Evolutionary conservation across 2,113 vertebrate genomes (phyloP).

Genomic region (Thunnus thynnus): DNA sequence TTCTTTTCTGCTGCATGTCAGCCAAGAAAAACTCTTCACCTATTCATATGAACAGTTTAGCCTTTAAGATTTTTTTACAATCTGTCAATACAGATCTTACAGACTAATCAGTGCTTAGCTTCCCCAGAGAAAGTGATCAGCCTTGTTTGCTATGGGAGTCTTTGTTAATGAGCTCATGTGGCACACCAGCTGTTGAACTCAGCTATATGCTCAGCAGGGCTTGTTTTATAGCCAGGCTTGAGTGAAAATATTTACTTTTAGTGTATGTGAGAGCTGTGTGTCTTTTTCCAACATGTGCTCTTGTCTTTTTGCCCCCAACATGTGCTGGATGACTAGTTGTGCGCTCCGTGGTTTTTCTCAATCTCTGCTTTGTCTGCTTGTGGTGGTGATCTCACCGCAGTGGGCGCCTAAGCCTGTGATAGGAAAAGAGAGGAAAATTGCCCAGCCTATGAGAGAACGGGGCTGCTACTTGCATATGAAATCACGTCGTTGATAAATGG

Average conservation of each 20-base stretch:
- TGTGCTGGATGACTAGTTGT: constrained; percentile 13
- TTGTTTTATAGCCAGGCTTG: constrained; percentile 20
- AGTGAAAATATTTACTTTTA: constrained; percentile 45
- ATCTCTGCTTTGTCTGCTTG: constrained; percentile 69
- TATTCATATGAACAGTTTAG: neutral
- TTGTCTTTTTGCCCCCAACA: neutral
- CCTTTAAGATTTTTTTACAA: neutral
- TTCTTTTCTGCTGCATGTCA: constrained; percentile 1
- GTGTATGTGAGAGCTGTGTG: neutral
- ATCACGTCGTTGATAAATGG: constrained; percentile 77
- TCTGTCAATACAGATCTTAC: neutral
- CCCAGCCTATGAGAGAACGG: constrained; percentile 65
- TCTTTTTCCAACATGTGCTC: neutral
- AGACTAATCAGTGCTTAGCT: neutral
- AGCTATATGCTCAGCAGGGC: constrained; percentile 27
- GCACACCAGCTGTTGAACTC: constrained; percentile 48
- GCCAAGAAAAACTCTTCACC: neutral
- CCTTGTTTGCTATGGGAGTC: constrained; percentile 15
- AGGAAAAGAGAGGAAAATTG: constrained; percentile 40
- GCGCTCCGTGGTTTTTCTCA: constrained; percentile 2
- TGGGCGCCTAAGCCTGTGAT: constrained; percentile 53
- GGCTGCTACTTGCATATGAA: constrained; percentile 75
- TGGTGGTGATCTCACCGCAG: constrained; percentile 75
- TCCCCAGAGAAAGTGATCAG: constrained; percentile 55
- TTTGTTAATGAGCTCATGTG: constrained; percentile 56